phyloP scores from a whole-genome alignment of 2,113 vertebrate genomes.

The Tetrao urogallus region DNA sequence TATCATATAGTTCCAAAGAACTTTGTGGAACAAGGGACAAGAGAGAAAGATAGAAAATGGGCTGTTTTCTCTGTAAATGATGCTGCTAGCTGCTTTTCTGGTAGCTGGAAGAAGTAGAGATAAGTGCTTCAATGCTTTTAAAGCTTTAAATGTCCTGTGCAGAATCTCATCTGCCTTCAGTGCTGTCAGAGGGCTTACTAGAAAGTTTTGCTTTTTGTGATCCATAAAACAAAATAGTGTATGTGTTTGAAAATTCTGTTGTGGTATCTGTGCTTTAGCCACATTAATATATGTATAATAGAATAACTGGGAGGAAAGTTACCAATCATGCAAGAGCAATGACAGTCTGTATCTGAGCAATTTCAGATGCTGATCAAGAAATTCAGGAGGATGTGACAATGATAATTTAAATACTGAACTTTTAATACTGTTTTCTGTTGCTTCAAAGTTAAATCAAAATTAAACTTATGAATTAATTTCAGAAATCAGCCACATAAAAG shows the following conservation, averaged over 20 bases:
- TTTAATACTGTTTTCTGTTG: background rate
- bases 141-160: background rate
- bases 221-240: background rate
- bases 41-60: background rate
- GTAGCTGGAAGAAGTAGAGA: background rate
- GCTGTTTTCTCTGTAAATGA: background rate
- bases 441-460: background rate
- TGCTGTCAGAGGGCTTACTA: background rate
- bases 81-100: background rate
- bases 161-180: background rate
- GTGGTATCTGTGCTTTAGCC: background rate
- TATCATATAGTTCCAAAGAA: background rate
- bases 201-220: background rate
- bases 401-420: background rate
- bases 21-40: background rate
- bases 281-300: background rate
- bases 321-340: background rate
- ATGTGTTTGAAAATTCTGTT: background rate
- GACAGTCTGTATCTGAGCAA: background rate
- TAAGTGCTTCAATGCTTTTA: background rate
- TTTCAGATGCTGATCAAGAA: background rate
- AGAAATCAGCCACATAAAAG: background rate
- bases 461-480: background rate
- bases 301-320: background rate
- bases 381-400: background rate